Base-by-base conservation (phyloP, 53 echinoderm and acorn worm species). In the Henricia sp. region DNA sequence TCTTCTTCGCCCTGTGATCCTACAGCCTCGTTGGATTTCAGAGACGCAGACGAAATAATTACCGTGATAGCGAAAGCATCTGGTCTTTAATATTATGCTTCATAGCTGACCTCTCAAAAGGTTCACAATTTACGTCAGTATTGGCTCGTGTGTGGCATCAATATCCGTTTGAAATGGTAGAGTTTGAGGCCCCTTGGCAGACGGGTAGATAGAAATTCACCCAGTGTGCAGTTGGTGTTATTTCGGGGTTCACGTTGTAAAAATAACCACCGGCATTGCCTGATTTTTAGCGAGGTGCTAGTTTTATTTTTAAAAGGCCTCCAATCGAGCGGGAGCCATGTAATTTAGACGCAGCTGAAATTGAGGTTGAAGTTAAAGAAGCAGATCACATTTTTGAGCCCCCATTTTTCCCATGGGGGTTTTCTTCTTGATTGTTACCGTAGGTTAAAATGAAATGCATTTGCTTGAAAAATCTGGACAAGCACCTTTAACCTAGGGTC, bases 11-110 rank as follows among this genome's bases (percentile, higher is more conserved):
- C 46, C 43, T n/a, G 29, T 38, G 33, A 78, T 19, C 63, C 23
- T 37, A 48, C 21, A 42, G 62, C 23, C 36, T 34, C 26, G 19
- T 5, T 33, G 4, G 27, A 25, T 57, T 40, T 25, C 30, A 41
- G 17, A 24, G 14, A 76, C 41, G 27, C 55, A 58, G 57, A 57
- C 39, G 17, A 43, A 76, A 76, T 76, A 76, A 76, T 76, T 76
- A 76, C 59, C 42, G 9, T 80, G 80, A 80, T 80, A 16, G 80
- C 80, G 17, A 19, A 40, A 63, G 39, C 80, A 80, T 80, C 62
- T 64, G 80, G 32, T 19, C 1, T 33, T 63, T 46, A 17, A 36
- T 3, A 52, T 35, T 21, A 52, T 19, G 24, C 52, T 53, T 73
- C 23, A 73, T 52, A 54, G n/a, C 11, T 73, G 73, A 73, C 73